phyloP scores from a whole-genome alignment of 2,113 vertebrate genomes.

The Ctenomys sociabilis region DNA sequence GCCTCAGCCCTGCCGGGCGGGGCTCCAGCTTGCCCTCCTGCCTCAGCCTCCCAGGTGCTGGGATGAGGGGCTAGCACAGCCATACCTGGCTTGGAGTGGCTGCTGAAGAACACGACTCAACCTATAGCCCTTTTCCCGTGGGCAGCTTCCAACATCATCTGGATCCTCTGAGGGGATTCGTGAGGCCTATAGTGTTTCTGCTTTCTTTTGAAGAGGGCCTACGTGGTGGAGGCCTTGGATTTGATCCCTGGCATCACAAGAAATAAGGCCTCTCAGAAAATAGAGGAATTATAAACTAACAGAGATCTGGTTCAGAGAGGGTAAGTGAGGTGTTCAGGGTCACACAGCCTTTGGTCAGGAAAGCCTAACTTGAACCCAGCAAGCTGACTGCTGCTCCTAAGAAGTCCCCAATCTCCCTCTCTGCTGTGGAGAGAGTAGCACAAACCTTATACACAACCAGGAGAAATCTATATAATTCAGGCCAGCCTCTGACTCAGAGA shows the following conservation, averaged over 20 bases:
- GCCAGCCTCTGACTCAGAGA: not conserved
- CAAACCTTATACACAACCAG: not conserved
- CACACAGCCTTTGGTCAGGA: not conserved
- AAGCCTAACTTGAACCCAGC: not conserved
- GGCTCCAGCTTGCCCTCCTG: not conserved
- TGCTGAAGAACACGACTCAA: not conserved
- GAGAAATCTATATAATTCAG: not conserved
- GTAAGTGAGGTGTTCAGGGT: not conserved
- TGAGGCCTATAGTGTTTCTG: not conserved
- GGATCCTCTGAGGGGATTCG: not conserved
- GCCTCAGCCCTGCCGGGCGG: not conserved
- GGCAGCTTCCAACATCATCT: not conserved
- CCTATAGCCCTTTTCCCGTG: not conserved
- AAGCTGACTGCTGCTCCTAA: not conserved
- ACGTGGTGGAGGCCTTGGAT: not conserved
- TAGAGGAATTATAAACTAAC: not conserved
- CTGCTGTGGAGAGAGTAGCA: not conserved
- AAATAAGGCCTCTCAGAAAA: not conserved
- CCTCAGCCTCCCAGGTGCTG: not conserved
- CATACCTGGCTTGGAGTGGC: not conserved
- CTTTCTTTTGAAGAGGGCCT: not conserved
- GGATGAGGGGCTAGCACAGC: not conserved
- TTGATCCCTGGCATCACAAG: not conserved
- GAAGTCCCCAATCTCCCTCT: not conserved
- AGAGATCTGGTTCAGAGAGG: constrained; percentile 36